Percentiles rank a stretch among this genome's conserved stretches.
phyloP scores from a whole-genome alignment of 2,113 vertebrate species.

The Chaenocephalus aceratus region DNA sequence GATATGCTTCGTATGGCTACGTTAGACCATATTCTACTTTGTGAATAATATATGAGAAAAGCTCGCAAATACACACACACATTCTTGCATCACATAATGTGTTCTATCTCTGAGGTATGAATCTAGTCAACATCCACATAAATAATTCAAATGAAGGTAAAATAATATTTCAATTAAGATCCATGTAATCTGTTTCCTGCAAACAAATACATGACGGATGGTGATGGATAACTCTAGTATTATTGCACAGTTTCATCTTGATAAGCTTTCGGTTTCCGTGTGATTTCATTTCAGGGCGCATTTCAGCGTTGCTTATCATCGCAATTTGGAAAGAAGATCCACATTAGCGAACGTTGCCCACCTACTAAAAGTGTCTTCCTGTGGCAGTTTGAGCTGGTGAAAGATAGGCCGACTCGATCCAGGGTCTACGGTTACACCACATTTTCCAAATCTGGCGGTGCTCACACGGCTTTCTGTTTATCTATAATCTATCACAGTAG shows the following conservation, averaged over 20 bases:
- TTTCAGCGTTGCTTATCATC: constrained; percentile 79
- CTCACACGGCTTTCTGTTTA: constrained; percentile 46
- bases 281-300: constrained; percentile 81
- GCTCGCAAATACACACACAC: constrained; percentile 61
- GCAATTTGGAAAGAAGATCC: constrained; percentile 83
- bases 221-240: constrained; percentile 84
- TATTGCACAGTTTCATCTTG: constrained; percentile 82
- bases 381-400: constrained; percentile 47
- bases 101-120: constrained; percentile 75
- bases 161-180: constrained; percentile 87
- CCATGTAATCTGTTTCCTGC: constrained; percentile 82
- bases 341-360: constrained; percentile 65
- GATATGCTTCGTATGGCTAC: constrained; percentile 68
- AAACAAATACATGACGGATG: constrained; percentile 83
- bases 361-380: constrained; percentile 64
- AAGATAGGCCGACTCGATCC: constrained; percentile 39
- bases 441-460: constrained; percentile 57
- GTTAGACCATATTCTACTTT: constrained; percentile 56
- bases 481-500: constrained; percentile 46
- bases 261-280: constrained; percentile 83
- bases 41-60: constrained; percentile 80
- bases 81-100: constrained; percentile 70
- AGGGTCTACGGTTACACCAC: constrained; percentile 65
- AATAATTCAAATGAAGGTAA: constrained; percentile 87
- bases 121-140: constrained; percentile 73